Base-by-base conservation (phyloP, 2,113 vertebrate species). In the Rhizomys pruinosus region DNA sequence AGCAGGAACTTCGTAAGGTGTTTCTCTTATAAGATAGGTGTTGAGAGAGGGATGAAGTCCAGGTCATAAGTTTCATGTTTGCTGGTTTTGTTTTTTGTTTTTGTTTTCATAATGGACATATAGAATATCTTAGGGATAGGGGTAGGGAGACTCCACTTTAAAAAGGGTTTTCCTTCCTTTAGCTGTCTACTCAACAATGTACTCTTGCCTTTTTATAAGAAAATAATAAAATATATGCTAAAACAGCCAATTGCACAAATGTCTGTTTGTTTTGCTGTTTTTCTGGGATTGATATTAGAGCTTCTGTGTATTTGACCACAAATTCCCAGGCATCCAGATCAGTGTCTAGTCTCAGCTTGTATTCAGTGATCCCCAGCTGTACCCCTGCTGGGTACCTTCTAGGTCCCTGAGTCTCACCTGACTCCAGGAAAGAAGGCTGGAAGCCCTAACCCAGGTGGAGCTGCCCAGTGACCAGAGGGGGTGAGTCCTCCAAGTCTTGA, bases 191-290 rank as follows among this genome's bases (percentile, higher is more conserved):
- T 95, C 59, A 73, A 93, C 13, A 82, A 86, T 92, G 61, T 90
- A 94, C 42, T 94, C 73, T 94, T 90, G 55, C 66, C 78, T 97
- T 97, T n/a, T 97, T 97, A 84, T 96, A 87, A n/a, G 77, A 92
- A 84, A 92, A 93, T 91, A 79, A 97, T 97, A 97, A 97, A 97
- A 92, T 44, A 1, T 94, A 77, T 96, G 4, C 32, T 86, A 55
- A 84, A 91, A 91, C 55, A 76, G 42, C 32, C 69, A 64, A 8
- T 86, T 79, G 64, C 95, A 39, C 52, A 69, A 69, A 19, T 93
- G 63, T 87, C 69, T 72, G 77, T 52, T 44, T 72, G 27, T n/a
- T 64, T 64, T n/a, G 63, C 44, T 93, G 4, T 68, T 93, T 81
- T 77, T 86, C 63, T 93, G 89, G 66, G 7, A 15, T 66, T 55